These are phyloP conservation scores for Karalla daura DNA, from an alignment of 2,797 vertebrate genomes.

Conservation along the genomic window DNA sequence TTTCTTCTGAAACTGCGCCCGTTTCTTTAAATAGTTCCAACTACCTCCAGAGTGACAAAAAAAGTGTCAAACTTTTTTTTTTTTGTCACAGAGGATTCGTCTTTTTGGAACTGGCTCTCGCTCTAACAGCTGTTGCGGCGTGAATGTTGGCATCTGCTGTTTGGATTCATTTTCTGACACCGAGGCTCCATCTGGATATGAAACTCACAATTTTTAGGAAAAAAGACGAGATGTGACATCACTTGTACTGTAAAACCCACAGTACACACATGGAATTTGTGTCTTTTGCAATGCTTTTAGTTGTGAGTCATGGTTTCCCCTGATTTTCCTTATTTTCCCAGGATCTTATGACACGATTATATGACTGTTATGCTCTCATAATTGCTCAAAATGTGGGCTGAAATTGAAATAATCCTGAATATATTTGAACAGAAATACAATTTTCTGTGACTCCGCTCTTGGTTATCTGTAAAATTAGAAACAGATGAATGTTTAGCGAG, in stretches of 20 bases:
- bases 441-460: slow-evolving; percentile 3
- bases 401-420: slow-evolving; percentile 22
- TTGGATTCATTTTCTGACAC: neutral
- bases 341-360: slow-evolving; percentile 25
- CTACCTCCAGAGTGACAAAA: neutral
- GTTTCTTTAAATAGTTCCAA: slow-evolving; percentile 5
- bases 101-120: neutral
- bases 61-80: neutral
- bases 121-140: slow-evolving; percentile 12
- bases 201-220: slow-evolving; percentile 27
- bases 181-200: slow-evolving; percentile 25
- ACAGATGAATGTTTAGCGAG: neutral
- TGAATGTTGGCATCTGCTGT: slow-evolving; percentile 20
- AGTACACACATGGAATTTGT: neutral
- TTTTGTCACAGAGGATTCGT: neutral
- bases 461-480: slow-evolving; percentile 10
- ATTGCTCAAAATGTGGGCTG: slow-evolving; percentile 48
- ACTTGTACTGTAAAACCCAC: slow-evolving; percentile 15
- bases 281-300: too few species aligned
- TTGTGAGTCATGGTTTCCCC: too few species aligned
- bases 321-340: slow-evolving; percentile 2
- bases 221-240: slow-evolving; percentile 21
- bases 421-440: slow-evolving; percentile 12
- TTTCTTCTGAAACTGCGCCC: neutral
- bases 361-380: slow-evolving; percentile 36